These are phyloP conservation scores for Thera britannica DNA, from an alignment of 2,888 invertebrate species.

Conservation along the genomic window DNA sequence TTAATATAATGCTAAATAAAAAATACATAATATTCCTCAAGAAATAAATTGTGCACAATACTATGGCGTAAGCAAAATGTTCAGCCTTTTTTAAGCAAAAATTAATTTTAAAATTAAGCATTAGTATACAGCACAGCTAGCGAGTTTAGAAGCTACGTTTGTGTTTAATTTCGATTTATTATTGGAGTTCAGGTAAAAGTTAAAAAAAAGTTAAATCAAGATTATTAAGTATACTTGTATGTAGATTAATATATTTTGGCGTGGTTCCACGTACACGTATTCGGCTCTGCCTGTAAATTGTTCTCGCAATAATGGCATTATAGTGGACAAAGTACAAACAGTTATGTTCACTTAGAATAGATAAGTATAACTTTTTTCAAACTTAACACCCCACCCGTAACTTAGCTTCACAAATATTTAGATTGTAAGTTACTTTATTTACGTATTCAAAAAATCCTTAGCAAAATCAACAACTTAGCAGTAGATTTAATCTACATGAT, in stretches of 20 bases:
- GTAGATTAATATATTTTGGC: conserved; percentile 40
- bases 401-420: conserved; percentile 56
- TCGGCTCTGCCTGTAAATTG: conserved; percentile 9
- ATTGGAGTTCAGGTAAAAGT: conserved; percentile 26
- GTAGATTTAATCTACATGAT: conserved; percentile 79
- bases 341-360: conserved; percentile 47
- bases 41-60: conserved; percentile 2
- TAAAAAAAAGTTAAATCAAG: conserved; percentile 26
- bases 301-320: conserved; percentile 7
- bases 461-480: conserved; percentile 48
- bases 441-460: conserved; percentile 50
- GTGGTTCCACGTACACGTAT: conserved; percentile 11
- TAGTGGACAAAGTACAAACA: conserved; percentile 62
- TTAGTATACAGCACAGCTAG: conserved; percentile 18
- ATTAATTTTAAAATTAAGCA: conserved; percentile 30
- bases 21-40: too few species aligned
- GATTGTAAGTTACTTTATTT: conserved; percentile 61
- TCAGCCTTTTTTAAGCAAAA: conserved; percentile 31
- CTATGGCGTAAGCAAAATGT: conserved; percentile 32
- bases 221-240: conserved; percentile 31
- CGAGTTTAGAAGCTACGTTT: conserved; percentile 19
- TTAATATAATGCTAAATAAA: too few species aligned
- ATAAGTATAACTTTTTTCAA: conserved; percentile 66
- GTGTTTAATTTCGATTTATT: not conserved
- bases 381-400: conserved; percentile 56